A percentile compares a stretch with the other conserved stretches of the same genome.
phyloP scores from a whole-genome alignment of 2,113 vertebrate genomes.

The Abramis brama region DNA sequence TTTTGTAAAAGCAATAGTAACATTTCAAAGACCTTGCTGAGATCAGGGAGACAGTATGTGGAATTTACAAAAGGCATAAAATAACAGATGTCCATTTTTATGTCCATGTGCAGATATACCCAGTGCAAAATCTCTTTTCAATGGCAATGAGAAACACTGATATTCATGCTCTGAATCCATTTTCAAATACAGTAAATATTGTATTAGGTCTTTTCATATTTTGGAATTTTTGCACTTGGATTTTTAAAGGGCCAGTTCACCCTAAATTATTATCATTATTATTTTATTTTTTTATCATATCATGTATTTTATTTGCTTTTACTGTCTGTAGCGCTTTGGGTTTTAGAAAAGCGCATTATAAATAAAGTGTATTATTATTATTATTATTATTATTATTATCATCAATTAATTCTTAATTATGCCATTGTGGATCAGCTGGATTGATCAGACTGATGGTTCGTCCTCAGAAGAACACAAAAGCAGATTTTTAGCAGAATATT shows the following conservation, averaged over 20 bases:
- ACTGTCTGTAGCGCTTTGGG: too few relatives aligned
- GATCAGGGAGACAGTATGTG: not conserved
- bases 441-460: not conserved
- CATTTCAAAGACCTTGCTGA: not conserved
- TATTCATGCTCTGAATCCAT: not conserved
- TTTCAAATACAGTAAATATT: not conserved
- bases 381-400: too few relatives aligned
- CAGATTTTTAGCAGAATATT: not conserved
- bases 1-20: constrained; percentile 39
- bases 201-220: not conserved
- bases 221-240: not conserved
- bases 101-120: not conserved
- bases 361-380: too few relatives aligned
- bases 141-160: not conserved
- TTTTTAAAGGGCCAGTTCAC: not conserved
- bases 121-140: not conserved
- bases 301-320: too few relatives aligned
- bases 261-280: not conserved
- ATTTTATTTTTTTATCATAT: too few relatives aligned
- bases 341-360: too few relatives aligned
- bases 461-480: not conserved
- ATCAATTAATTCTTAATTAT: not conserved
- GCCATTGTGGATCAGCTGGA: not conserved
- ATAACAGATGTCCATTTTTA: constrained; percentile 11
- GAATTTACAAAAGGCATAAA: not conserved